Conservation (phyloP, 2,113 vertebrate species). For the Sitta europaea region DNA sequence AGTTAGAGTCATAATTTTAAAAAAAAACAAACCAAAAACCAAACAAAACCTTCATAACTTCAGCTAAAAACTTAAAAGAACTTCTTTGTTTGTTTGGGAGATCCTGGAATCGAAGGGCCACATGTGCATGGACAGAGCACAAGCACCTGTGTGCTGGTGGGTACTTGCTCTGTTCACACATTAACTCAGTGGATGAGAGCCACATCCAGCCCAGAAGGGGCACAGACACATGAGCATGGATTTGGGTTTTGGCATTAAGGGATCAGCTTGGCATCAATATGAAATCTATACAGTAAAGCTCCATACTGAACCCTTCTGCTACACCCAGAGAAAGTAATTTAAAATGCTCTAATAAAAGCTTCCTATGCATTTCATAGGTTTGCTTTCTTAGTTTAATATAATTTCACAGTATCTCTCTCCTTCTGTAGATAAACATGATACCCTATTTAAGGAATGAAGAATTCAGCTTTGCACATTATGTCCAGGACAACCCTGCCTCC, state of each 20-base stretch:
- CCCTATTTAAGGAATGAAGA: neutral
- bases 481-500: neutral
- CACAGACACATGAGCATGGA: neutral
- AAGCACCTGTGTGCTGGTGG: rapidly evolving
- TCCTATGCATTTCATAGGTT: neutral
- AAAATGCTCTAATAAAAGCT: neutral
- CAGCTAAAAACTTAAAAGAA: neutral
- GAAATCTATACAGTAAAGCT: neutral
- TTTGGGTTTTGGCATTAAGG: neutral
- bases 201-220: neutral
- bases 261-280: neutral
- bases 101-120: neutral
- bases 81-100: neutral
- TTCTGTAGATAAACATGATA: neutral
- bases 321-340: neutral
- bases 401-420: neutral
- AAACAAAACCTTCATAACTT: neutral
- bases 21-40: too few relatives aligned
- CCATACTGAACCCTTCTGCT: neutral
- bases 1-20: neutral
- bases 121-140: neutral
- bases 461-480: neutral
- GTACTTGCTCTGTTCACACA: neutral
- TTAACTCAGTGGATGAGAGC: neutral
- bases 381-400: neutral